Evolutionary conservation across 2,888 invertebrate genomes (phyloP).

Genomic region (Panzeria rudis): DNA sequence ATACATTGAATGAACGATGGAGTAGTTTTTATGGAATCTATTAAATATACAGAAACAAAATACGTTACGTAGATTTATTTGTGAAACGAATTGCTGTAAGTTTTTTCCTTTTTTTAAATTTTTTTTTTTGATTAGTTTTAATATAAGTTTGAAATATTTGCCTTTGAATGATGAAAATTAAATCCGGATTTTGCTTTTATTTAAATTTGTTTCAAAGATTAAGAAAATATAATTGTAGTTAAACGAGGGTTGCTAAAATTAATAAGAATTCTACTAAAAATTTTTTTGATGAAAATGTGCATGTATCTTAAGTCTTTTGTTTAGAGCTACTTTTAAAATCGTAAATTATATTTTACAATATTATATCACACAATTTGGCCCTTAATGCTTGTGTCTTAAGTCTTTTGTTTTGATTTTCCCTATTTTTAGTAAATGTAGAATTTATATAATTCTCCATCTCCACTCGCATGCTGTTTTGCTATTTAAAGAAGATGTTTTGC

Average conservation of each 20-base stretch:
- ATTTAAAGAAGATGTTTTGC: slow-evolving; percentile 57
- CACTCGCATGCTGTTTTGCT: slow-evolving; percentile 1
- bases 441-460: not conserved
- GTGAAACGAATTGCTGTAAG: slow-evolving; percentile 13
- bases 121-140: slow-evolving; percentile 14
- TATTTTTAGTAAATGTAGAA: not conserved
- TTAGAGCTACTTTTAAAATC: too few species aligned
- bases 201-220: slow-evolving; percentile 43
- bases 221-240: not conserved
- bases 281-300: not conserved
- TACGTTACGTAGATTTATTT: slow-evolving; percentile 5
- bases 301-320: slow-evolving; percentile 13
- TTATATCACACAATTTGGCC: too few species aligned
- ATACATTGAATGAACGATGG: slow-evolving; percentile 6
- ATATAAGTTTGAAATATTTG: not conserved
- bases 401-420: not conserved
- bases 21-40: not conserved
- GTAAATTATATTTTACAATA: too few species aligned
- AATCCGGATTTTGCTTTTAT: slow-evolving; percentile 69
- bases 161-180: slow-evolving; percentile 40
- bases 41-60: slow-evolving; percentile 12
- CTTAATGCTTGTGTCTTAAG: not conserved
- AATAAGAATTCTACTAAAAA: rapidly evolving
- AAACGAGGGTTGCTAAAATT: slow-evolving; percentile 12
- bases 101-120: not conserved